Evolutionary conservation across 2,113 vertebrate genomes (phyloP).

Genomic region (Fregata magnificens): DNA sequence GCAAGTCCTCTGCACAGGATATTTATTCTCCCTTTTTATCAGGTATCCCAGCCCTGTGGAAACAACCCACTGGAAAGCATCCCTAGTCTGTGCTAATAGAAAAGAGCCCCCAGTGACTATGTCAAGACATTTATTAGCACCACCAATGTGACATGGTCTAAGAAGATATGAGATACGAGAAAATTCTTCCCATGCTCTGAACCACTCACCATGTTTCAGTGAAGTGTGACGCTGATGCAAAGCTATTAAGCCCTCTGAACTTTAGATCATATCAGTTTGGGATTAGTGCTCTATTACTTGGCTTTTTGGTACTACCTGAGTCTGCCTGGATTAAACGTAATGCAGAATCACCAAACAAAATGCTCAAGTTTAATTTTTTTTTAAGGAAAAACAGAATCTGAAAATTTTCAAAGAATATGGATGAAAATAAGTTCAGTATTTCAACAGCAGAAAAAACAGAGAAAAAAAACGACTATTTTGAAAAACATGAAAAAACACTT

Average conservation of each 20-base stretch:
- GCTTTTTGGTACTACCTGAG: background rate
- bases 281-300: background rate
- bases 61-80: background rate
- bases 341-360: background rate
- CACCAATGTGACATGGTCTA: background rate
- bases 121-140: background rate
- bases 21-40: background rate
- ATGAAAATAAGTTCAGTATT: background rate
- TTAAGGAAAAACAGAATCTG: background rate
- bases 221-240: background rate
- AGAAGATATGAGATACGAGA: background rate
- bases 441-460: background rate
- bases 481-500: background rate
- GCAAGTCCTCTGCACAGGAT: background rate
- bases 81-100: background rate
- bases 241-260: background rate
- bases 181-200: background rate
- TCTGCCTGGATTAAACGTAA: background rate
- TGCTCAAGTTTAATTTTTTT: background rate
- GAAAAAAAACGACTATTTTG: background rate
- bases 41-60: background rate
- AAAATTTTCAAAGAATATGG: background rate
- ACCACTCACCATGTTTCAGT: background rate
- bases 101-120: background rate
- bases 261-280: background rate